Evolutionary conservation across 92 coral and sea anemone genomes (phyloP).

Genomic region (Porites evermanni): DNA sequence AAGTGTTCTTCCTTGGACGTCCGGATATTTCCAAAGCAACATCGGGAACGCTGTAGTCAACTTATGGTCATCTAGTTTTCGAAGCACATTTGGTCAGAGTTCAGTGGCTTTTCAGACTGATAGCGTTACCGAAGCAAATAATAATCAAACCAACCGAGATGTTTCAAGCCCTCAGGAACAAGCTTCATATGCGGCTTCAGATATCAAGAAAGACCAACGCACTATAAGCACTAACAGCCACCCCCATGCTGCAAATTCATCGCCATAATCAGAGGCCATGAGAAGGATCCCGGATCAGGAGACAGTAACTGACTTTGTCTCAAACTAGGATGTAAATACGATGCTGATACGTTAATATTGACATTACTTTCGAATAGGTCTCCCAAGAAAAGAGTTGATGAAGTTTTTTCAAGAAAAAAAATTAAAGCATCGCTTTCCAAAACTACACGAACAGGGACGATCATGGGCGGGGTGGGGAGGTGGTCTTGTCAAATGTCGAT

Average conservation of each 20-base stretch:
- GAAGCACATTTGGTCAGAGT: constrained; percentile 29
- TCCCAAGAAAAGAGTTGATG: too few species aligned
- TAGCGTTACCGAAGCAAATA: not conserved
- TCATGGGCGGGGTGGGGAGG: too few species aligned
- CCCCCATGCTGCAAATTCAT: not conserved
- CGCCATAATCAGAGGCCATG: not conserved
- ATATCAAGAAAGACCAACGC: not conserved
- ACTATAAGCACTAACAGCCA: not conserved
- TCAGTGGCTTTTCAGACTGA: not conserved
- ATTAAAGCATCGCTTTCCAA: too few species aligned
- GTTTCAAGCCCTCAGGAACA: not conserved
- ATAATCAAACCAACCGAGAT: not conserved
- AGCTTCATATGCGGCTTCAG: not conserved
- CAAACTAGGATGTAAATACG: not conserved
- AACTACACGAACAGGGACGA: too few species aligned
- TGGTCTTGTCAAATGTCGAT: too few species aligned
- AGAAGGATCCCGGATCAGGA: not conserved
- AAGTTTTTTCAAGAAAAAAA: too few species aligned
- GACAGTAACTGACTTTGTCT: not conserved
- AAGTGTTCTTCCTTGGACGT: constrained; percentile 77
- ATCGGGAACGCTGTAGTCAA: constrained; percentile 54
- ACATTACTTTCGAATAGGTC: too few species aligned
- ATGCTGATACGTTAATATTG: too few species aligned
- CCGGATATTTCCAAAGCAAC: constrained; percentile 22
- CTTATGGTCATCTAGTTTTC: constrained; percentile 75